A percentile compares a stretch with the other conserved stretches of the same genome.
phyloP scores from a whole-genome alignment of 1,140 invertebrate species.

The Acromyrmex echinatior region DNA sequence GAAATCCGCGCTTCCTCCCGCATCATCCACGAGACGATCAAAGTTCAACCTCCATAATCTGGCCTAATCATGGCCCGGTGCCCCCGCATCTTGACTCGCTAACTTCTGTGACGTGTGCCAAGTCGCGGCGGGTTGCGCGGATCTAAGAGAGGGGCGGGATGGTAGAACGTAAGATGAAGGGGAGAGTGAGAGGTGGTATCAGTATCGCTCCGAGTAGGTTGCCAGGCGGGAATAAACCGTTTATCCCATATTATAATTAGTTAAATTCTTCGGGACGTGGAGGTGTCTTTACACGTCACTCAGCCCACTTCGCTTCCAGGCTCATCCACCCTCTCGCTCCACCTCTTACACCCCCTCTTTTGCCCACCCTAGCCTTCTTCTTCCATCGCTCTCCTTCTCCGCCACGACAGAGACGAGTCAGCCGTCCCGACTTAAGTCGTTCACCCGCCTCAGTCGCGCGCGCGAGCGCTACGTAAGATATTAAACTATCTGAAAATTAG shows the following conservation, averaged over 20 bases:
- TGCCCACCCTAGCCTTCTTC: constrained; percentile 41
- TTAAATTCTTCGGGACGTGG: constrained; percentile 87
- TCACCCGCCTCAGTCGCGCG: constrained; percentile 75
- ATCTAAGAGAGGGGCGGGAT: constrained; percentile 59
- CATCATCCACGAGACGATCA: constrained; percentile 74
- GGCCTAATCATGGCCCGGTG: constrained; percentile 78
- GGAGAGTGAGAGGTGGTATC: constrained; percentile 78
- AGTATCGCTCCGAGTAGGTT: constrained; percentile 84
- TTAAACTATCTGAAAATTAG: constrained; percentile 86
- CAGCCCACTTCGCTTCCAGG: constrained; percentile 85
- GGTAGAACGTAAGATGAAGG: constrained; percentile 63
- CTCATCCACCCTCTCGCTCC: constrained; percentile 80
- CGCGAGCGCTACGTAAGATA: constrained; percentile 80
- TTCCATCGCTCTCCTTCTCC: constrained; percentile 66
- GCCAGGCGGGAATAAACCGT: constrained; percentile 85
- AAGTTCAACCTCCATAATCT: constrained; percentile 78
- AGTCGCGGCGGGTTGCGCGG: constrained; percentile 72
- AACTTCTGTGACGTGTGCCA: constrained; percentile 83
- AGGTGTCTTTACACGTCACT: constrained; percentile 87
- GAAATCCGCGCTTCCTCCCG: constrained; percentile 48
- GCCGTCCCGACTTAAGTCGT: constrained; percentile 85
- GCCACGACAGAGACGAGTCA: constrained; percentile 80
- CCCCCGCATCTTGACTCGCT: constrained; percentile 77
- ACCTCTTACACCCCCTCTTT: constrained; percentile 59
- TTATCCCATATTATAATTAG: constrained; percentile 87